A percentile compares a stretch with the other conserved stretches of the same genome.
Evolutionary conservation across 2,113 vertebrate species (phyloP).

Genomic region (Delphinus delphis): DNA sequence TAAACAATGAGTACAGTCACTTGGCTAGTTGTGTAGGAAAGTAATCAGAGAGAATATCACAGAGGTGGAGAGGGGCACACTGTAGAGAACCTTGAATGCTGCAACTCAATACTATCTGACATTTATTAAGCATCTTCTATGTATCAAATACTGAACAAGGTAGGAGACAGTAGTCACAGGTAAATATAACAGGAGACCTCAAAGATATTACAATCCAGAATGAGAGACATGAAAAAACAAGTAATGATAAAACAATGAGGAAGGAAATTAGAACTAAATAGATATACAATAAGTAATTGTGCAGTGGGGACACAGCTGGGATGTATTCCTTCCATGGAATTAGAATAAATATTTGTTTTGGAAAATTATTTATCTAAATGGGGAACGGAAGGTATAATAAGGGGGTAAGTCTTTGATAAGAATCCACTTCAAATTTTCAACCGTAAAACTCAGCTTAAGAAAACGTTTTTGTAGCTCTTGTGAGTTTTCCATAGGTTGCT

Average conservation of each 20-base stretch:
- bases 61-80: background rate
- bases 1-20: background rate
- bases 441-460: background rate
- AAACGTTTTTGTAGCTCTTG: background rate
- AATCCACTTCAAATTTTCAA: constrained; percentile 14
- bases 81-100: background rate
- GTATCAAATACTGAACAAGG: background rate
- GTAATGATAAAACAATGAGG: background rate
- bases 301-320: background rate
- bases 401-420: background rate
- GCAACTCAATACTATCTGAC: background rate
- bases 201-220: background rate
- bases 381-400: background rate
- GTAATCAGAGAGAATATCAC: background rate
- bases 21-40: background rate
- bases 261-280: background rate
- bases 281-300: background rate
- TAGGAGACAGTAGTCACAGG: background rate
- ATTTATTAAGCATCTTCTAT: background rate
- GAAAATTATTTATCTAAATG: background rate
- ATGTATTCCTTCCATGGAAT: background rate
- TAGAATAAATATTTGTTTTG: background rate
- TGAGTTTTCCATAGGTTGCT: background rate
- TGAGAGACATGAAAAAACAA: background rate
- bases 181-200: background rate